Base-by-base conservation (phyloP, 2,888 invertebrate genomes). In the Digitonthophagus gazella region DNA sequence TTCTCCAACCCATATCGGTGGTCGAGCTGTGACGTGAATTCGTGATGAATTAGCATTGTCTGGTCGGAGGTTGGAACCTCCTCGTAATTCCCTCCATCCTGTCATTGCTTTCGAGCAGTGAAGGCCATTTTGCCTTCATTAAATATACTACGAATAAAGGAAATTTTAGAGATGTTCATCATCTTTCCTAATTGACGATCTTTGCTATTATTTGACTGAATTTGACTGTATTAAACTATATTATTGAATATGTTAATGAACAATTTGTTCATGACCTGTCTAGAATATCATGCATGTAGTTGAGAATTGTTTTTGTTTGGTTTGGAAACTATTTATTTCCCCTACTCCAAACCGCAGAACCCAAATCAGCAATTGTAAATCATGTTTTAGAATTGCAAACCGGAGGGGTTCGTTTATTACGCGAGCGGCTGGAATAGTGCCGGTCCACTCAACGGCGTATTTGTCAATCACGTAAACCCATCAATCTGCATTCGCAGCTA, bases 301-400 rank as follows among this genome's bases (percentile, higher is more conserved):
- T 44, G 28, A 44, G 11, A 44, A 44, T 44, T 44, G 11, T 11
- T 44, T 44, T 8, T 44, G 6, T 6, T 44, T 5, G 28, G 28
- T 5, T n/a, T n/a, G n/a, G 28, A 44, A 11, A 11, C 28, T 44
- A 44, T 44, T 44, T 11, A 44, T 6, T 44, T 8, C n/a, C n/a
- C n/a, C n/a, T n/a, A n/a, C n/a, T 44, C 28, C 28, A 44, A 44
- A 44, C 28, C 28, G 11, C 28, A n/a, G n/a, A n/a, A n/a, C n/a
- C n/a, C 57, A 61, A 61, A 61, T 61, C 18, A 18, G 18, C 61
- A 61, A 61, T 61, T 61, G 61, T 61, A 61, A 61, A 61, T 61
- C 61, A 61, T 61, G 61, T 61, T 61, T 61, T 61, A 61, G 61
- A 61, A 61, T 61, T 61, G 61, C 61, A 61, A 61, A 61, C 61